Percentiles rank a stretch among this genome's conserved stretches.
Evolutionary conservation across 2,888 invertebrate genomes (phyloP).

Genomic region (Standfussiana lucernea): DNA sequence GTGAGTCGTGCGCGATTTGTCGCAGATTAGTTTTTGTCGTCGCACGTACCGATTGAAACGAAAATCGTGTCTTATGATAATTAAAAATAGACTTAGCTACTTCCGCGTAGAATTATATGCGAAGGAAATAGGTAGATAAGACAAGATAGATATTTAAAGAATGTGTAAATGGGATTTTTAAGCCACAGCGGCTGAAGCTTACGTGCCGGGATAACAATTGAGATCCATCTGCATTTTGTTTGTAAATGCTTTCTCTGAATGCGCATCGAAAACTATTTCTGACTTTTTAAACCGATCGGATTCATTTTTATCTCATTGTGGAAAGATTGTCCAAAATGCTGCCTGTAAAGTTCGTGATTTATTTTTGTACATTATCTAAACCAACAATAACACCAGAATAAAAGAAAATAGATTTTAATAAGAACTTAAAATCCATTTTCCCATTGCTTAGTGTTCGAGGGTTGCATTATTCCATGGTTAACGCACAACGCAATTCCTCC

Average conservation of each 20-base stretch:
- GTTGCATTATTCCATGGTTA: background rate
- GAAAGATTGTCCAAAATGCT: background rate
- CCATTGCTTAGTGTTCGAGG: background rate
- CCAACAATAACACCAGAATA: background rate
- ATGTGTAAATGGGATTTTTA: constrained; percentile 37
- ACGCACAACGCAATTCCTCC: background rate
- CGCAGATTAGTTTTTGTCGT: constrained; percentile 50
- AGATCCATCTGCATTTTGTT: background rate
- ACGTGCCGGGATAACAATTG: constrained; percentile 2
- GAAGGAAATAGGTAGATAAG: background rate
- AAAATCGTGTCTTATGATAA: constrained; percentile 55
- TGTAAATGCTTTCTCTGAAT: background rate
- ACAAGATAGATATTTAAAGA: constrained; percentile 8
- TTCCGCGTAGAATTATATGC: constrained; percentile 43
- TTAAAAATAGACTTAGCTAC: constrained; percentile 45
- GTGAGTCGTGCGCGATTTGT: constrained; percentile 57
- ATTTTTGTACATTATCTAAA: background rate
- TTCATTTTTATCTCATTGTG: background rate
- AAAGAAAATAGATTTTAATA: background rate
- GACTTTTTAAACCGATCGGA: background rate
- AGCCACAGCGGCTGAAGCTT: background rate
- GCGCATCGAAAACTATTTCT: background rate
- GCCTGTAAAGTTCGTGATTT: background rate
- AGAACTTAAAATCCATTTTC: background rate
- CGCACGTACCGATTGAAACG: constrained; percentile 14